Conservation (phyloP, 2,888 invertebrate species). For the Stomorhina lunata region DNA sequence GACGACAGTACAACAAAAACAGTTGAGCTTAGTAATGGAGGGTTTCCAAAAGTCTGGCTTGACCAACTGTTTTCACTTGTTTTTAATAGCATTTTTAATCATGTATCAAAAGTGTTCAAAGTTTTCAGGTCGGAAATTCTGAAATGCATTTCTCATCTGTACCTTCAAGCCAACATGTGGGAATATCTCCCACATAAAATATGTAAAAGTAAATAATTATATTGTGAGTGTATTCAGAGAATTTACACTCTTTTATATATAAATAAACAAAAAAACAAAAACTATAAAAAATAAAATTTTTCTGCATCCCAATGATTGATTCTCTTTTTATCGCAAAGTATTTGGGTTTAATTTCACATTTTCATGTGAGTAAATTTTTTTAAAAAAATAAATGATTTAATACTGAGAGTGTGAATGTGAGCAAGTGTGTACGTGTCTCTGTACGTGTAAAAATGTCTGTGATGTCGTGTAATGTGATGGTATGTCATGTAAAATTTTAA, state of each 20-base stretch:
- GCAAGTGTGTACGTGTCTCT: background rate
- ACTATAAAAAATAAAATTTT: no score
- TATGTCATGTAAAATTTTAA: conserved; percentile 40
- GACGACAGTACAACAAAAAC: no score
- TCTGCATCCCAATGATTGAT: conserved; percentile 15
- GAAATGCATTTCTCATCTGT: background rate
- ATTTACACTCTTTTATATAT: no score
- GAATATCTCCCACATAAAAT: no score
- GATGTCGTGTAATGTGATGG: conserved; percentile 19
- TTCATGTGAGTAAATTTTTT: background rate
- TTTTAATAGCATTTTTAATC: conserved; percentile 43
- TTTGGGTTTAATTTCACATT: conserved; percentile 16
- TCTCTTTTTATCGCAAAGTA: background rate
- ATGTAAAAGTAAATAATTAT: background rate
- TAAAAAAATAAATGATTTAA: background rate
- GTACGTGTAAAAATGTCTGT: no score
- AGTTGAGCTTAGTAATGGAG: no score
- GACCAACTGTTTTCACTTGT: background rate
- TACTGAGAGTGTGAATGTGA: conserved; percentile 1
- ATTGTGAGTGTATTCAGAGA: no score
- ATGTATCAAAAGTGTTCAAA: conserved; percentile 38
- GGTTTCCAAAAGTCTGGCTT: no score
- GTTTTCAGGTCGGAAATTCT: background rate
- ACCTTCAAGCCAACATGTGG: background rate
- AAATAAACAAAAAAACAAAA: no score